Evolutionary conservation across 2,888 invertebrate genomes (phyloP).

Genomic region (Macroteleia sp.): DNA sequence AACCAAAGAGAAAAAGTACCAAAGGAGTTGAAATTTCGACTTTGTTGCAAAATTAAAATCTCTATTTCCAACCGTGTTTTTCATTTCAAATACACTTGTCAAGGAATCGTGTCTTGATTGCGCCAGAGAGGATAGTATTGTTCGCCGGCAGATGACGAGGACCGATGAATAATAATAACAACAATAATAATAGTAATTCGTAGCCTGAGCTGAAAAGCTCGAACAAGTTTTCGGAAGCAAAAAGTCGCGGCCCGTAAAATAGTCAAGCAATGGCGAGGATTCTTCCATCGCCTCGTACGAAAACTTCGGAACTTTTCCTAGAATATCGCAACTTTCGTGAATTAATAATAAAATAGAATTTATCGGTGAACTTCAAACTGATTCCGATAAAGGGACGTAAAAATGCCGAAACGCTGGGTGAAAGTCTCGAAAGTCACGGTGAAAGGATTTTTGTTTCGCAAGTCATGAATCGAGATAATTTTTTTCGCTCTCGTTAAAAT

Average conservation of each 20-base stretch:
- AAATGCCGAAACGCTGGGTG: conserved; percentile 35
- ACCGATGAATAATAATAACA: conserved; percentile 25
- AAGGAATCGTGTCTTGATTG: background rate
- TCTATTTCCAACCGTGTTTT: background rate
- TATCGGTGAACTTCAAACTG: conserved; percentile 42
- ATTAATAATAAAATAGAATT: conserved; percentile 60
- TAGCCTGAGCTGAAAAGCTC: conserved; percentile 17
- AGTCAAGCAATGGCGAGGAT: conserved; percentile 43
- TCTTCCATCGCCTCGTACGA: conserved; percentile 35
- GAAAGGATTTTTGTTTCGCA: conserved; percentile 33
- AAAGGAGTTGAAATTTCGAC: too few species aligned
- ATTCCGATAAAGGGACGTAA: conserved; percentile 34
- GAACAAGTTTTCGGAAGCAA: conserved; percentile 36
- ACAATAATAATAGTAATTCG: conserved; percentile 40
- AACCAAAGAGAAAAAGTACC: too few species aligned
- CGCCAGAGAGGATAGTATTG: conserved; percentile 1
- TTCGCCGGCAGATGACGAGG: background rate
- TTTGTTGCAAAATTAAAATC: too few species aligned
- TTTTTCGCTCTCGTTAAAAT: background rate
- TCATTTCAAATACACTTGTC: background rate
- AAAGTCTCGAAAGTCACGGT: conserved; percentile 40
- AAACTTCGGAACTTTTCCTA: conserved; percentile 48
- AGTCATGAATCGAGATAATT: background rate
- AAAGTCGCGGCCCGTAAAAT: conserved; percentile 56
- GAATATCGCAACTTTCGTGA: conserved; percentile 49